A percentile compares a stretch with the other conserved stretches of the same genome.
phyloP scores from a whole-genome alignment of 2,797 vertebrate genomes.

The Etheostoma perlongum region DNA sequence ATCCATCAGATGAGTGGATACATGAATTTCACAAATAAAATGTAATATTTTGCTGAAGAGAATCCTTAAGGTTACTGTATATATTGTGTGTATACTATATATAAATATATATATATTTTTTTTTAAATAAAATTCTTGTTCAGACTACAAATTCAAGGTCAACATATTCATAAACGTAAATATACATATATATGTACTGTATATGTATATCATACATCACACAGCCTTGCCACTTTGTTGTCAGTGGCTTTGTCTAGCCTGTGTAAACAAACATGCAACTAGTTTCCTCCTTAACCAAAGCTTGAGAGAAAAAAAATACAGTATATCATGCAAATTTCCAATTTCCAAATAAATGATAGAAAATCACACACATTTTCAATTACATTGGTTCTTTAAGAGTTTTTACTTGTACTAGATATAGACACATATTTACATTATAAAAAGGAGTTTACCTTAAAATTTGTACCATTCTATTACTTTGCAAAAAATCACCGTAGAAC shows the following conservation, averaged over 20 bases:
- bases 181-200: too few relatives aligned
- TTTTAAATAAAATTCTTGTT: too few relatives aligned
- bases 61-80: background rate
- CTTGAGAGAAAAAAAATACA: background rate
- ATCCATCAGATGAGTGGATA: background rate
- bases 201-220: background rate
- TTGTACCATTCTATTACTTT: background rate
- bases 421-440: slow-evolving; percentile 52
- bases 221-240: background rate
- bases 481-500: background rate
- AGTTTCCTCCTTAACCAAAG: background rate
- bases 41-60: background rate
- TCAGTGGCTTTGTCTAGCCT: background rate
- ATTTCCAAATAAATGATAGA: slow-evolving; percentile 2
- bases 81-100: too few relatives aligned
- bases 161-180: too few relatives aligned
- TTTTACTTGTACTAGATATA: slow-evolving; percentile 20
- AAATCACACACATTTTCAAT: background rate
- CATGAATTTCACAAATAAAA: background rate
- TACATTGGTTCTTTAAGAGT: background rate
- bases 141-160: too few relatives aligned
- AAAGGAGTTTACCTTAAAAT: background rate
- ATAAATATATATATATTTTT: too few relatives aligned
- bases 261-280: background rate
- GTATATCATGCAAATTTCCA: background rate